These are phyloP conservation scores for Oligia latruncula DNA, from an alignment of 2,888 invertebrate species.

Conservation along the genomic window DNA sequence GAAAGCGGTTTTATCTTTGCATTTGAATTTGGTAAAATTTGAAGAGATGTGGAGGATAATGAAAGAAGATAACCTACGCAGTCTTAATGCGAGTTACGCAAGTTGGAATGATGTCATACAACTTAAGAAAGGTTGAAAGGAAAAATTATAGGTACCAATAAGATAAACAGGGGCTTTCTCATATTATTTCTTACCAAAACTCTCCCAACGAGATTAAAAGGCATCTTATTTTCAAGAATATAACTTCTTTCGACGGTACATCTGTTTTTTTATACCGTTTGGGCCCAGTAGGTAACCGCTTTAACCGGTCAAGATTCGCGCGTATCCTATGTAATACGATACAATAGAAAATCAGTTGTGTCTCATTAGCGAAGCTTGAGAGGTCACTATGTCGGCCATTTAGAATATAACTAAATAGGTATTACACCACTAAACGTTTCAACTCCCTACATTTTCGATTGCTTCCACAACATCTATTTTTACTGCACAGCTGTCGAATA, in stretches of 20 bases:
- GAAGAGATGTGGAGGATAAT: background rate
- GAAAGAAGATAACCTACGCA: too few species aligned
- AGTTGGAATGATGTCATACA: background rate
- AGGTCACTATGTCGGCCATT: too few species aligned
- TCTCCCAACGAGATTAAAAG: background rate
- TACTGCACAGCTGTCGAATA: slow-evolving; percentile 37
- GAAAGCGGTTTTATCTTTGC: background rate
- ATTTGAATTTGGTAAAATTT: background rate
- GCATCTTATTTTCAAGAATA: background rate
- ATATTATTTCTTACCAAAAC: background rate
- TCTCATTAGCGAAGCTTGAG: too few species aligned
- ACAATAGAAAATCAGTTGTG: too few species aligned
- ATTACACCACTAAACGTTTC: background rate
- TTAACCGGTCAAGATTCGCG: background rate
- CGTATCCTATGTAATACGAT: too few species aligned
- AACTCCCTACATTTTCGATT: background rate
- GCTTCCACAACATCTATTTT: slow-evolving; percentile 17
- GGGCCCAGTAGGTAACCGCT: too few species aligned
- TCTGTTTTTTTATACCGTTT: background rate
- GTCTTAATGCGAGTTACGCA: background rate
- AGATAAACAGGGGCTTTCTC: background rate
- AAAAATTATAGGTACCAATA: background rate
- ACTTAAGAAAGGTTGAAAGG: background rate
- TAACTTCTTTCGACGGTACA: background rate
- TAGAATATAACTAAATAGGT: background rate